A percentile compares a stretch with the other conserved stretches of the same genome.
Conservation (phyloP, 2,113 vertebrate genomes). For the Malurus elegans region DNA sequence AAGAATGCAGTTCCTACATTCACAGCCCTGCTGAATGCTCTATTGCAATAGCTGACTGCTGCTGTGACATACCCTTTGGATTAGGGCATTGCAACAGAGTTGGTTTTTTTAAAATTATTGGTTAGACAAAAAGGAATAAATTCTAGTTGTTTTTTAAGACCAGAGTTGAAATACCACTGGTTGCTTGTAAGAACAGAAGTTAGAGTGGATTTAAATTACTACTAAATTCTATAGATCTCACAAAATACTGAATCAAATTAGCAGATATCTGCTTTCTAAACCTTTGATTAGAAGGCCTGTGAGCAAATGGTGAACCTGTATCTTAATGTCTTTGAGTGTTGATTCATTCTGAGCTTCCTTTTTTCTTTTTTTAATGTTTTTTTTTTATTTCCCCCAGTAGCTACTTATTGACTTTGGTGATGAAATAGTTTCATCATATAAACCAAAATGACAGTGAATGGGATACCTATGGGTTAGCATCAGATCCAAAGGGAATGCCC, state of each 20-base stretch:
- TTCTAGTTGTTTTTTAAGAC: neutral
- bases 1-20: neutral
- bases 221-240: neutral
- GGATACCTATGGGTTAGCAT: neutral
- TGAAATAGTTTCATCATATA: neutral
- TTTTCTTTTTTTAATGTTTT: neutral
- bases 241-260: neutral
- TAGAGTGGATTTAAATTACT: neutral
- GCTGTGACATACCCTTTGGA: neutral
- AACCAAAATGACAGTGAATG: neutral
- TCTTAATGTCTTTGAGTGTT: neutral
- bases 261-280: neutral
- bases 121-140: neutral
- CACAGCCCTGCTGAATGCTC: neutral
- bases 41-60: neutral
- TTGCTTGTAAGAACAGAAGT: neutral
- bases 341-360: neutral
- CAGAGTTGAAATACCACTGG: neutral
- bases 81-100: accelerated
- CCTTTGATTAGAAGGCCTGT: neutral
- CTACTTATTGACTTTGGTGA: neutral
- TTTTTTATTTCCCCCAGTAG: neutral
- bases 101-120: neutral
- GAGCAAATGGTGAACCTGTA: neutral
- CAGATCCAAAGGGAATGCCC: neutral